Conservation (phyloP, 2,113 vertebrate genomes). For the Antechinus stuartii region DNA sequence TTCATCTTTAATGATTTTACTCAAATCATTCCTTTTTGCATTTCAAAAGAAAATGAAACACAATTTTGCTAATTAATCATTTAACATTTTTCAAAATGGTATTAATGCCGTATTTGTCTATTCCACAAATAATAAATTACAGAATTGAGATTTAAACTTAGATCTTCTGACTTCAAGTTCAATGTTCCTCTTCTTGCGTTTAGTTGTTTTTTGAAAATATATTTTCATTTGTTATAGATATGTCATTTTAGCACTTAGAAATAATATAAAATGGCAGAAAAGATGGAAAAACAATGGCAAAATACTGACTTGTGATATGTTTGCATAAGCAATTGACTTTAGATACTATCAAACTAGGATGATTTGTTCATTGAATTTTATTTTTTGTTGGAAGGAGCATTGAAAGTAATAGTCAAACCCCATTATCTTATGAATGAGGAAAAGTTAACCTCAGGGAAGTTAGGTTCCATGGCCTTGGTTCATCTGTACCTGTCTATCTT, state of each 20-base stretch:
- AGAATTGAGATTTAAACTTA: not conserved
- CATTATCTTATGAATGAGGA: not conserved
- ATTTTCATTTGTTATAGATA: not conserved
- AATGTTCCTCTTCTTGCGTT: not conserved
- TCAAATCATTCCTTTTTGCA: not conserved
- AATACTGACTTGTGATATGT: too few relatives aligned
- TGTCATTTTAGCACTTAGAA: too few relatives aligned
- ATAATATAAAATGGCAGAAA: too few relatives aligned
- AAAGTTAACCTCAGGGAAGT: not conserved
- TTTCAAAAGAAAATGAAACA: not conserved
- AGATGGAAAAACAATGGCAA: too few relatives aligned
- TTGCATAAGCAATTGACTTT: not conserved
- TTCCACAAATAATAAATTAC: not conserved
- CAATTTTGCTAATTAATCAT: not conserved
- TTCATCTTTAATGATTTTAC: conserved; percentile 8
- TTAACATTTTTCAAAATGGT: not conserved
- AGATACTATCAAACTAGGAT: not conserved
- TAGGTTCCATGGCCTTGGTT: not conserved
- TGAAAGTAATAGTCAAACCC: not conserved
- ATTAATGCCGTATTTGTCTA: not conserved
- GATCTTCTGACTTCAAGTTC: not conserved
- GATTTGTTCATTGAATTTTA: not conserved
- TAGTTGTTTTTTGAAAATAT: not conserved
- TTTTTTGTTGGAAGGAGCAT: not conserved
- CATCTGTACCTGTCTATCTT: not conserved